phyloP scores from a whole-genome alignment of 2,797 vertebrate genomes.

The Emydoidea blandingii region DNA sequence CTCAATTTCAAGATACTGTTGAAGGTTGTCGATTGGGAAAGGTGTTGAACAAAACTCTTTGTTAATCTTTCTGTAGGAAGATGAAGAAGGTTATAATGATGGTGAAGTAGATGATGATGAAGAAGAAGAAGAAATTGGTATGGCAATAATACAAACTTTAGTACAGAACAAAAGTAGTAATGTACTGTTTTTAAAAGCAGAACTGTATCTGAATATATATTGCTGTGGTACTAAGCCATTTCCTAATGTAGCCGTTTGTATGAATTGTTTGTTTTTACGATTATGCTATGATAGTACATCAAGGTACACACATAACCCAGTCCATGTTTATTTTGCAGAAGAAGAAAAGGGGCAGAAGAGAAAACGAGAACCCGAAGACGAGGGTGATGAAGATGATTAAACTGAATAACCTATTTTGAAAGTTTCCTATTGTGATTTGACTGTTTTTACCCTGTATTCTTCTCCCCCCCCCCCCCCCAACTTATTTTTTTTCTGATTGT shows the following conservation, averaged over 20 bases:
- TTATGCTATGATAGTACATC: not conserved
- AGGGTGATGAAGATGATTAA: slow-evolving; percentile 94
- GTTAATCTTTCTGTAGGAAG: slow-evolving; percentile 82
- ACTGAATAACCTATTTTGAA: slow-evolving; percentile 80
- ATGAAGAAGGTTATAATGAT: slow-evolving; percentile 94
- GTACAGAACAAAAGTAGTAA: not conserved
- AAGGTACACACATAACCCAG: accelerated
- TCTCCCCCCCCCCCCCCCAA: slow-evolving; percentile 61
- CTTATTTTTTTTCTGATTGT: slow-evolving; percentile 80
- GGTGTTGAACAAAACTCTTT: not conserved
- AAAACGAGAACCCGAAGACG: slow-evolving; percentile 97
- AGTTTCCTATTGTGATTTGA: slow-evolving; percentile 90
- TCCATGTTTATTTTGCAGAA: slow-evolving; percentile 75
- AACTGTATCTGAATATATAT: not conserved
- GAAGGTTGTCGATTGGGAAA: not conserved
- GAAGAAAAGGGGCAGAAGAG: slow-evolving; percentile 94
- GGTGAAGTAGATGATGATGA: slow-evolving; percentile 90
- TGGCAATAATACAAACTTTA: slow-evolving; percentile 50
- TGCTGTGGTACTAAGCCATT: not conserved
- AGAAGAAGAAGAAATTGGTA: slow-evolving; percentile 89
- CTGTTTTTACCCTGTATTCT: slow-evolving; percentile 91
- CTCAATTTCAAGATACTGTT: not conserved
- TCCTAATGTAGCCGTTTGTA: not conserved
- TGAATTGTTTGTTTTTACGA: not conserved
- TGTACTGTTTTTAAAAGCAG: not conserved